Conservation (phyloP, 2,797 vertebrate species). For the Falco naumanni region DNA sequence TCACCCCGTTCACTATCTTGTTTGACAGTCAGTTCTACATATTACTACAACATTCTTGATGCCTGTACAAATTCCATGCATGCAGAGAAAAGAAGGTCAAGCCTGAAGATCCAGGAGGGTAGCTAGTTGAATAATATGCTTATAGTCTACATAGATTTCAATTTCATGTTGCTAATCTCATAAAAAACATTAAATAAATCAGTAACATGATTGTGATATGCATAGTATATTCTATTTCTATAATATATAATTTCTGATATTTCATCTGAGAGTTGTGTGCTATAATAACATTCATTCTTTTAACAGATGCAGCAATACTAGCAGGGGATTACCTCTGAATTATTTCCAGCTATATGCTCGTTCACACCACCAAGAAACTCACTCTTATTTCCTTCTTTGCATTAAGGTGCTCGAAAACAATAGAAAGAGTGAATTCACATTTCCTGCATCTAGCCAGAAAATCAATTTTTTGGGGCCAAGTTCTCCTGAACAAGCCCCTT, state of each 20-base stretch:
- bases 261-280: not conserved
- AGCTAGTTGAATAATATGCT: not conserved
- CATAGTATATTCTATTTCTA: not conserved
- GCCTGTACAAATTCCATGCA: not conserved
- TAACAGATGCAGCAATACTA: not conserved
- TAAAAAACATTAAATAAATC: not conserved
- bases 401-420: not conserved
- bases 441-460: not conserved
- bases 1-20: not conserved
- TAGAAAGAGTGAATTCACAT: not conserved
- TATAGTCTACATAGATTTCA: not conserved
- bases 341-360: not conserved
- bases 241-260: not conserved
- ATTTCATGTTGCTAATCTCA: not conserved
- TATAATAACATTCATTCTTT: not conserved
- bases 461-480: not conserved
- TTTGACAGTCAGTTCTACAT: not conserved
- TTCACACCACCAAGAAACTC: not conserved
- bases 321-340: not conserved
- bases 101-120: not conserved
- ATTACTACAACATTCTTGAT: not conserved
- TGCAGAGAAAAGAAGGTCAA: not conserved
- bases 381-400: not conserved
- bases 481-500: not conserved
- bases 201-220: not conserved